A percentile compares a stretch with the other conserved stretches of the same genome.
These are phyloP conservation scores for Hemithea aestivaria DNA, from an alignment of 2,888 invertebrate genomes.

Conservation along the genomic window DNA sequence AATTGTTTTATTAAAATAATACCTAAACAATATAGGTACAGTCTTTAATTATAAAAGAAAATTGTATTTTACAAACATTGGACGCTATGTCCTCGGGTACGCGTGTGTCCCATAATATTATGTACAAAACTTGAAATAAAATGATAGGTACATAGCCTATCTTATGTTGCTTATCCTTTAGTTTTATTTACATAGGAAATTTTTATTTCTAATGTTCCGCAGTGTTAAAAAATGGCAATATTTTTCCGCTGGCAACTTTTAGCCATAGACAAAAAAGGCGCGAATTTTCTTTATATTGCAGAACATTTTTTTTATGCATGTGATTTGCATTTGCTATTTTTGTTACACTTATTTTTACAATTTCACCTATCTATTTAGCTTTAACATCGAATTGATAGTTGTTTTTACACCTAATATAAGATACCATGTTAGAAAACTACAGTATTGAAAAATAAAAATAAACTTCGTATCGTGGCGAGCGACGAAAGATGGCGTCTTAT, in stretches of 20 bases:
- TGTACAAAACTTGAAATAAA: constrained; percentile 21
- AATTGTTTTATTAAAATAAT: constrained; percentile 64
- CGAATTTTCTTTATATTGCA: constrained; percentile 13
- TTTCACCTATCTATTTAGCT: constrained; percentile 69
- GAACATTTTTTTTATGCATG: constrained; percentile 13
- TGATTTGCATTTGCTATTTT: constrained; percentile 21
- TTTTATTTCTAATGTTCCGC: constrained; percentile 31
- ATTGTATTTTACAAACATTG: constrained; percentile 31
- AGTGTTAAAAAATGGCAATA: constrained; percentile 10
- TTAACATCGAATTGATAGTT: constrained; percentile 46
- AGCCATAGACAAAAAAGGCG: too few relatives aligned
- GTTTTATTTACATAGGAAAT: constrained; percentile 72
- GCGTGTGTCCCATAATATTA: constrained; percentile 20
- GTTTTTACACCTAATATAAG: constrained; percentile 8
- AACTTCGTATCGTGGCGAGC: too few relatives aligned
- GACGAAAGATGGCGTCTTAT: too few relatives aligned
- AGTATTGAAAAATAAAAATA: too few relatives aligned
- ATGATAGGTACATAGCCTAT: constrained; percentile 28
- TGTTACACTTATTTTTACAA: constrained; percentile 58
- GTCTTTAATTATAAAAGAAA: constrained; percentile 74
- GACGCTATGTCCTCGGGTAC: constrained; percentile 25
- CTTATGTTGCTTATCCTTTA: constrained; percentile 30
- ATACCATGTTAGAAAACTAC: too few relatives aligned
- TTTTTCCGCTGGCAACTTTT: too few relatives aligned
- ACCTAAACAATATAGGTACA: constrained; percentile 65